These are phyloP conservation scores for Drosophila affinis DNA, from an alignment of 2,888 invertebrate genomes.

Conservation along the genomic window DNA sequence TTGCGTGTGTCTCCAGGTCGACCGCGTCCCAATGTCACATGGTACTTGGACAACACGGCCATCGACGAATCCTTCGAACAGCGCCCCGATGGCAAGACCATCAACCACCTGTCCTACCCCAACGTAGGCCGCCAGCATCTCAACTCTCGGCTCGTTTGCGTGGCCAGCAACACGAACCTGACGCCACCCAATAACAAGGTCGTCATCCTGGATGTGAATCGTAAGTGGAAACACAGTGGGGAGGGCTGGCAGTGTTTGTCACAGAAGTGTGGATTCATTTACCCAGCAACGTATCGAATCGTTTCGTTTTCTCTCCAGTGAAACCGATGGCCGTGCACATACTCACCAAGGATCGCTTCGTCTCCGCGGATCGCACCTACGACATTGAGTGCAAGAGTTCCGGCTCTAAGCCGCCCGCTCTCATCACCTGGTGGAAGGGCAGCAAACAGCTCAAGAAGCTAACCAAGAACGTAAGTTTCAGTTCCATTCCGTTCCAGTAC, in stretches of 20 bases:
- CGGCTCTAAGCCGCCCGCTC: slow-evolving; percentile 93
- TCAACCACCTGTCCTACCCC: slow-evolving; percentile 91
- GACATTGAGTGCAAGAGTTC: slow-evolving; percentile 94
- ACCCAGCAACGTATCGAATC: neutral
- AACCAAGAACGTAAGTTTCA: slow-evolving; percentile 90
- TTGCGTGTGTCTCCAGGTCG: slow-evolving; percentile 85
- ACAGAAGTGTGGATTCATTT: neutral
- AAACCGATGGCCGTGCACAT: slow-evolving; percentile 94
- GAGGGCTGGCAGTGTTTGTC: no score
- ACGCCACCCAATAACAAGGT: slow-evolving; percentile 91
- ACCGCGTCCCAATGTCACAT: slow-evolving; percentile 91
- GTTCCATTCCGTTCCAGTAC: slow-evolving; percentile 83
- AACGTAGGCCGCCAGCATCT: slow-evolving; percentile 92
- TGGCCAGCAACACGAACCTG: slow-evolving; percentile 94
- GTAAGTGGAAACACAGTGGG: slow-evolving; percentile 86
- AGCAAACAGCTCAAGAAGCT: slow-evolving; percentile 91
- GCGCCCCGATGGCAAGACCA: slow-evolving; percentile 88
- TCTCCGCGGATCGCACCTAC: slow-evolving; percentile 93
- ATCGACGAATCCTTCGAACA: slow-evolving; percentile 92
- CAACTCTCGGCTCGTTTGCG: slow-evolving; percentile 92
- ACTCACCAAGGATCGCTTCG: slow-evolving; percentile 91
- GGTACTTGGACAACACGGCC: slow-evolving; percentile 93
- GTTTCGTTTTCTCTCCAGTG: slow-evolving; percentile 85
- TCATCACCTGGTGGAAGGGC: slow-evolving; percentile 95
- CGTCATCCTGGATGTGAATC: slow-evolving; percentile 92